phyloP scores from a whole-genome alignment of 1,140 invertebrate genomes.

The Drosophila serrata region DNA sequence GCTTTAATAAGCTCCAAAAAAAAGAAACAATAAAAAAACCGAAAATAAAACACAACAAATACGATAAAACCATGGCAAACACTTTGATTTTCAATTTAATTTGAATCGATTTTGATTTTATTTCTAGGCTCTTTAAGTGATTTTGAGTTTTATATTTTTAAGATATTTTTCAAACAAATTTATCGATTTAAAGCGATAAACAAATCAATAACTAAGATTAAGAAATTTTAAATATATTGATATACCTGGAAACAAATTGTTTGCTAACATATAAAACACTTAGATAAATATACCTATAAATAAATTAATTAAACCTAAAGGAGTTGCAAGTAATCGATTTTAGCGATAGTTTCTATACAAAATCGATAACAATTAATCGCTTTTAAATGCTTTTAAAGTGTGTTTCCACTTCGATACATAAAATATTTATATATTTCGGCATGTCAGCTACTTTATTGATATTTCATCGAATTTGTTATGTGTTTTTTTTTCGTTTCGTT shows the following conservation, averaged over 20 bases:
- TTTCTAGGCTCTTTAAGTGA: neutral
- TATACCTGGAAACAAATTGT: neutral
- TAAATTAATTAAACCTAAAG: neutral
- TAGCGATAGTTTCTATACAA: neutral
- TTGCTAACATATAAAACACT: neutral
- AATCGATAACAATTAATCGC: neutral
- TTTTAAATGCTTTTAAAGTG: constrained; percentile 2
- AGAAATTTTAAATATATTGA: neutral
- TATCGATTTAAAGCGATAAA: neutral
- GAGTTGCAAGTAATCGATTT: too few relatives aligned
- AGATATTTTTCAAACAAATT: too few relatives aligned
- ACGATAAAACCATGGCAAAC: constrained; percentile 18
- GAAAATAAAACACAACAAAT: neutral
- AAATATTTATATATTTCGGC: constrained; percentile 39
- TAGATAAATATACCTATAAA: too few relatives aligned
- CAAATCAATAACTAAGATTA: neutral
- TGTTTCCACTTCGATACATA: constrained; percentile 19
- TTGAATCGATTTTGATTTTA: constrained; percentile 8
- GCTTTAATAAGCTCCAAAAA: constrained; percentile 38
- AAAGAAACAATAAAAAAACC: neutral
- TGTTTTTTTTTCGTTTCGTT: neutral
- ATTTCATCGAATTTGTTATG: constrained; percentile 36
- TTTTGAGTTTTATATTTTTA: neutral
- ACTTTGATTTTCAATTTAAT: constrained; percentile 33
- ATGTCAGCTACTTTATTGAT: constrained; percentile 46